These are phyloP conservation scores for Forbesichthys papilliferus DNA, from an alignment of 2,113 vertebrate species.

Conservation along the genomic window DNA sequence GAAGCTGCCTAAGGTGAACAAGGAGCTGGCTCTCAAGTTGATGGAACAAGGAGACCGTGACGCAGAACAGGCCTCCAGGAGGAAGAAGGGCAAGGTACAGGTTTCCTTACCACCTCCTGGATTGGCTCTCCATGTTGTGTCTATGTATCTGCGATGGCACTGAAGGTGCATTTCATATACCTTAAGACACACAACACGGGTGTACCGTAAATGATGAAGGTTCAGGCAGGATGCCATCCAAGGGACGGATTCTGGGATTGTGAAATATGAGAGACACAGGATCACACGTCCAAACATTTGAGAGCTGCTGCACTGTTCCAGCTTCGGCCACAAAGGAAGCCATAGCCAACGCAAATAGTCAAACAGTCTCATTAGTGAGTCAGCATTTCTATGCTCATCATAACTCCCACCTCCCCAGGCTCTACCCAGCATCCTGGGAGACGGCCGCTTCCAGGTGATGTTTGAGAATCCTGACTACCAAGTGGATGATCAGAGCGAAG, in stretches of 20 bases:
- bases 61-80: constrained; percentile 73
- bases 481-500: constrained; percentile 94
- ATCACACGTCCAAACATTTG: too few relatives aligned
- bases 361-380: not conserved
- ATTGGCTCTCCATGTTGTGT: not conserved
- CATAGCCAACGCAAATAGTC: not conserved
- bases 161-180: too few relatives aligned
- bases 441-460: constrained; percentile 97
- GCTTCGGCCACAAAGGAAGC: too few relatives aligned
- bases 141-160: not conserved
- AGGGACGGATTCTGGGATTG: too few relatives aligned
- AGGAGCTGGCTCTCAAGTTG: constrained; percentile 92
- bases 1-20: constrained; percentile 96
- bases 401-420: constrained; percentile 65
- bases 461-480: constrained; percentile 98
- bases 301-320: too few relatives aligned
- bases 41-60: constrained; percentile 89
- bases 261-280: too few relatives aligned
- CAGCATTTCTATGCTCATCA: too few relatives aligned
- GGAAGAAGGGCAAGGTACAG: constrained; percentile 89
- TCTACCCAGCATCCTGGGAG: constrained; percentile 86
- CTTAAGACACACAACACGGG: too few relatives aligned
- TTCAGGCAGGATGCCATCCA: too few relatives aligned
- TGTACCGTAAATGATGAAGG: too few relatives aligned
- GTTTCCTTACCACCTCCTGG: not conserved